Evolutionary conservation across 1,140 invertebrate species (phyloP).

Genomic region (Drosophila persimilis): DNA sequence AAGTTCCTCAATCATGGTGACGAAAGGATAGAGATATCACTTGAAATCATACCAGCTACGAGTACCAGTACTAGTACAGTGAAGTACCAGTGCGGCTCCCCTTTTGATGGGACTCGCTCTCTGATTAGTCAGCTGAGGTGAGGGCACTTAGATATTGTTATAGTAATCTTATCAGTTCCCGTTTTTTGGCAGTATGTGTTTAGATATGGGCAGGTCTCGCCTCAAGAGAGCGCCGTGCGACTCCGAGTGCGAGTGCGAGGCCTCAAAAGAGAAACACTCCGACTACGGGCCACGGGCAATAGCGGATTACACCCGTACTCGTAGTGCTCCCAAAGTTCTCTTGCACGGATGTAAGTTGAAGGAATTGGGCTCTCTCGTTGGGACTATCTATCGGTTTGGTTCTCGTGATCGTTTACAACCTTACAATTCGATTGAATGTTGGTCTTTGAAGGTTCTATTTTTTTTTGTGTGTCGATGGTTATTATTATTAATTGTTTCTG

Average conservation of each 20-base stretch:
- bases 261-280: not conserved
- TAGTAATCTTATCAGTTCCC: slow-evolving; percentile 47
- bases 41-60: not conserved
- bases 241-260: no score
- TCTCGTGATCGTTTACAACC: no score
- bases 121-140: slow-evolving; percentile 46
- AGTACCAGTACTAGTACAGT: no score
- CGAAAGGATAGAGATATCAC: not conserved
- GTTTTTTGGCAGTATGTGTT: slow-evolving; percentile 20
- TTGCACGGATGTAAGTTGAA: slow-evolving; percentile 25
- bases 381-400: no score
- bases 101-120: not conserved
- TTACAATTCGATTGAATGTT: no score
- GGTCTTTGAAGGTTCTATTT: no score
- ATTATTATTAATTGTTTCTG: not conserved
- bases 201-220: slow-evolving; percentile 21
- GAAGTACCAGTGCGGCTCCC: no score
- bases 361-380: not conserved
- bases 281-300: not conserved
- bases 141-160: slow-evolving; percentile 31
- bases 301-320: slow-evolving; percentile 15
- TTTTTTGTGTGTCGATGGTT: not conserved
- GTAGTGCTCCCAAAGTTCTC: slow-evolving; percentile 6
- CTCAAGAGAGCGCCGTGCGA: not conserved
- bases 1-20: slow-evolving; percentile 25